Percentiles rank a stretch among this genome's conserved stretches.
Conservation (phyloP, 2,888 invertebrate species). For the Vesta saturnalis region DNA sequence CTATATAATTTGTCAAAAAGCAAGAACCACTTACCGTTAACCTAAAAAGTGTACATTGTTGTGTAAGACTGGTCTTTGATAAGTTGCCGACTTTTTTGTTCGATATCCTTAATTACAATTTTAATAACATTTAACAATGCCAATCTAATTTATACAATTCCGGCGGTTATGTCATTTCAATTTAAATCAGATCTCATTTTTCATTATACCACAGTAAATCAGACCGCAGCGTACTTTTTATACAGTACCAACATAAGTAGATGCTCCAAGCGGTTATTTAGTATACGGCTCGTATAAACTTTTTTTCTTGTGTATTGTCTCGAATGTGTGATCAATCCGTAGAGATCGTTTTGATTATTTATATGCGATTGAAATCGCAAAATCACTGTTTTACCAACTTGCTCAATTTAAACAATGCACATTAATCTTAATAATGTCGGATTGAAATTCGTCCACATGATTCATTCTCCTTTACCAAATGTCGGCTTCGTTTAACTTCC, state of each 20-base stretch:
- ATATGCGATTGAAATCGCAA: slow-evolving; percentile 22
- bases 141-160: too few species aligned
- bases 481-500: too few species aligned
- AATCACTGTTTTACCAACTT: slow-evolving; percentile 21
- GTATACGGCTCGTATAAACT: background rate
- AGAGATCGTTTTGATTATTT: slow-evolving; percentile 27
- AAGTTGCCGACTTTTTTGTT: too few species aligned
- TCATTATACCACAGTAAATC: background rate
- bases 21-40: too few species aligned
- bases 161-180: background rate
- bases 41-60: too few species aligned
- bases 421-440: slow-evolving; percentile 32
- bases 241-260: background rate
- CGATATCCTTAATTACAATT: too few species aligned
- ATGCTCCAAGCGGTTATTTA: slow-evolving; percentile 3
- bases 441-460: slow-evolving; percentile 28
- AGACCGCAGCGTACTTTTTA: background rate
- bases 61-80: too few species aligned
- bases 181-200: slow-evolving; percentile 11
- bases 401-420: slow-evolving; percentile 29
- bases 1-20: too few species aligned
- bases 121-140: too few species aligned
- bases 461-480: slow-evolving; percentile 21
- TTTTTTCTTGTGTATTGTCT: slow-evolving; percentile 7
- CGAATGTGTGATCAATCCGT: slow-evolving; percentile 16